A percentile compares a stretch with the other conserved stretches of the same genome.
phyloP scores from a whole-genome alignment of 2,888 invertebrate genomes.

The Cyclophora albipunctata region DNA sequence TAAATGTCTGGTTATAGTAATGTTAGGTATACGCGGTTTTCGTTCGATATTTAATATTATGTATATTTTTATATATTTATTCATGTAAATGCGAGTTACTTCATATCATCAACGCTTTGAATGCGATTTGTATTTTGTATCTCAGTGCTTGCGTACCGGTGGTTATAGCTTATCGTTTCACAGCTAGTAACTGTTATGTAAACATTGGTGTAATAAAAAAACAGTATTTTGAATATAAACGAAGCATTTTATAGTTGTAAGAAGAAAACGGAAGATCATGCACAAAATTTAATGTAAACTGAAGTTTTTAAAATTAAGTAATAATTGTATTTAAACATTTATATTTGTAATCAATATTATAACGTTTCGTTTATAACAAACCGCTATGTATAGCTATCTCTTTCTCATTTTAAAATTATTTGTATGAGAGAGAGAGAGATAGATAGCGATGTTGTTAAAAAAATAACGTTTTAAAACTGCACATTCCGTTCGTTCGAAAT shows the following conservation, averaged over 20 bases:
- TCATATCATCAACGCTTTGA: slow-evolving; percentile 56
- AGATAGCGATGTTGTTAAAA: too few relatives aligned
- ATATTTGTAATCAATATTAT: slow-evolving; percentile 44
- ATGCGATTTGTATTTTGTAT: slow-evolving; percentile 20
- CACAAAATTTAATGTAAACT: slow-evolving; percentile 52
- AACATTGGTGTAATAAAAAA: not conserved
- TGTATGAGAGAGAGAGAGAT: too few relatives aligned
- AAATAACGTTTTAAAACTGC: slow-evolving; percentile 28
- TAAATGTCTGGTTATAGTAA: slow-evolving; percentile 8
- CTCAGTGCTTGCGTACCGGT: slow-evolving; percentile 4
- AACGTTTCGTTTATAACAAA: slow-evolving; percentile 12
- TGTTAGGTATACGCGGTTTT: slow-evolving; percentile 15
- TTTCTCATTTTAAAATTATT: too few relatives aligned
- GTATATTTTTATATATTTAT: slow-evolving; percentile 11
- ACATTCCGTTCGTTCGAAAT: slow-evolving; percentile 68
- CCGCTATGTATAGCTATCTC: slow-evolving; percentile 26
- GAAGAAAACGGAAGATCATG: slow-evolving; percentile 40
- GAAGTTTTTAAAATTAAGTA: slow-evolving; percentile 44
- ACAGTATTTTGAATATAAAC: slow-evolving; percentile 12
- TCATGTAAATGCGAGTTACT: slow-evolving; percentile 34
- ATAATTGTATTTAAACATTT: slow-evolving; percentile 42
- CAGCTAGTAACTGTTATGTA: not conserved
- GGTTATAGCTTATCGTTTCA: slow-evolving; percentile 8
- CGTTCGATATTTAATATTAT: slow-evolving; percentile 7
- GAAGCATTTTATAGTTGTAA: slow-evolving; percentile 45